Evolutionary conservation across 2,888 invertebrate genomes (phyloP).

Genomic region (Epinotia nisella): DNA sequence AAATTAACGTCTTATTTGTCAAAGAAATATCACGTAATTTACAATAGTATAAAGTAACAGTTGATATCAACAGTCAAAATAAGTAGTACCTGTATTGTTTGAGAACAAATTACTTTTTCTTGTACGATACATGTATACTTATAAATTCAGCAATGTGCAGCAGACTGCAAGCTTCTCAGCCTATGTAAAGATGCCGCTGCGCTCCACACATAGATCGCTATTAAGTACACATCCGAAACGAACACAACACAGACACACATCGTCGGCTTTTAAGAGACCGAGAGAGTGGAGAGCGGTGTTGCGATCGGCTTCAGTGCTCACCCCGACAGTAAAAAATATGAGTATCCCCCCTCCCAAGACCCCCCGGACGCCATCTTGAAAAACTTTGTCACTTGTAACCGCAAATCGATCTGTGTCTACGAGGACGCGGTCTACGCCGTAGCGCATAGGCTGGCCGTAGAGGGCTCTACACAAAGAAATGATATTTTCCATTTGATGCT

Average conservation of each 20-base stretch:
- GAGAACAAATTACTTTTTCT: no score
- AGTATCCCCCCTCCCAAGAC: constrained; percentile 68
- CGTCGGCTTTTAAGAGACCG: constrained; percentile 81
- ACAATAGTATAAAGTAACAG: no score
- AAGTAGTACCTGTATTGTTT: no score
- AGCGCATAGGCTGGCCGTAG: constrained; percentile 45
- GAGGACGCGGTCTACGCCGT: constrained; percentile 49
- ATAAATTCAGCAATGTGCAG: background rate
- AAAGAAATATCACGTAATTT: no score
- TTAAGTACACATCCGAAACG: constrained; percentile 68
- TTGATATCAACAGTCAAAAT: no score
- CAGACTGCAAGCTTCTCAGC: constrained; percentile 6
- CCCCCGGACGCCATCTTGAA: constrained; percentile 78
- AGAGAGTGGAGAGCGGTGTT: constrained; percentile 82
- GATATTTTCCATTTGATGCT: constrained; percentile 5
- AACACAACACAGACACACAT: constrained; percentile 60
- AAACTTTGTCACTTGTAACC: constrained; percentile 83
- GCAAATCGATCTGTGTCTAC: constrained; percentile 82
- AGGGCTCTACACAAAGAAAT: constrained; percentile 43
- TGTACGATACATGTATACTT: no score
- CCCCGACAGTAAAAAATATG: constrained; percentile 85
- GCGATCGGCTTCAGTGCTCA: constrained; percentile 84
- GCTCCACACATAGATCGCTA: constrained; percentile 69
- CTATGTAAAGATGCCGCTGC: constrained; percentile 32
- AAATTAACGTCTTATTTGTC: no score